Evolutionary conservation across 2,797 vertebrate genomes (phyloP).

Genomic region (Enteromius thamalakanensis): DNA sequence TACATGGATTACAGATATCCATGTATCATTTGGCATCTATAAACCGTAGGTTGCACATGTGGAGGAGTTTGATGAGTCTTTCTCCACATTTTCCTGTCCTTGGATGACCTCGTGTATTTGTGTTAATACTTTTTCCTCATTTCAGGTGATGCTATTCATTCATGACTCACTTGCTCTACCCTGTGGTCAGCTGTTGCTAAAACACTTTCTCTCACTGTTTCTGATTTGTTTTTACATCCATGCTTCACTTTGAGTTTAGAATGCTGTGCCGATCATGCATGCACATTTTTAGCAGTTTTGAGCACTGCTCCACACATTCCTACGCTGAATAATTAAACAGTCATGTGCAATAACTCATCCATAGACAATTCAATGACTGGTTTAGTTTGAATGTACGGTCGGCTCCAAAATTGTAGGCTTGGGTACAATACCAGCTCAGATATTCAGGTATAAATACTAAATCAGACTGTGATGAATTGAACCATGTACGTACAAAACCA

Average conservation of each 20-base stretch:
- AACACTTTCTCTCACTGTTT: conserved; percentile 41
- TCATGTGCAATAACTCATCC: conserved; percentile 20
- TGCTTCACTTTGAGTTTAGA: conserved; percentile 56
- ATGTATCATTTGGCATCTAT: conserved; percentile 15
- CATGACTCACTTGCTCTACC: conserved; percentile 47
- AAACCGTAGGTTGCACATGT: conserved; percentile 46
- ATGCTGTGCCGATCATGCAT: conserved; percentile 51
- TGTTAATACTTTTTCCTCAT: conserved; percentile 49
- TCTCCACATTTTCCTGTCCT: conserved; percentile 51
- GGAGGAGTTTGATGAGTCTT: conserved; percentile 63
- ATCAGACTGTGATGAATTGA: neutral
- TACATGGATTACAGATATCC: conserved; percentile 2
- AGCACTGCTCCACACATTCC: conserved; percentile 34
- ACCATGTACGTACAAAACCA: neutral
- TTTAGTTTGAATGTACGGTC: neutral
- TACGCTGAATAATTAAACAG: conserved; percentile 40
- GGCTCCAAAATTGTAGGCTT: neutral
- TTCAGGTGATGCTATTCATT: conserved; percentile 55
- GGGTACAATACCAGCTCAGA: conserved; percentile 4
- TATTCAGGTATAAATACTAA: neutral
- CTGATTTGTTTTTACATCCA: conserved; percentile 40
- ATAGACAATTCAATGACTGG: neutral
- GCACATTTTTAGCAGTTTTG: conserved; percentile 34
- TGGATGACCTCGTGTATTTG: conserved; percentile 53
- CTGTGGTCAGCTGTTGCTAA: conserved; percentile 57